phyloP scores from a whole-genome alignment of 2,797 vertebrate species.

The Clarias laeviceps region DNA sequence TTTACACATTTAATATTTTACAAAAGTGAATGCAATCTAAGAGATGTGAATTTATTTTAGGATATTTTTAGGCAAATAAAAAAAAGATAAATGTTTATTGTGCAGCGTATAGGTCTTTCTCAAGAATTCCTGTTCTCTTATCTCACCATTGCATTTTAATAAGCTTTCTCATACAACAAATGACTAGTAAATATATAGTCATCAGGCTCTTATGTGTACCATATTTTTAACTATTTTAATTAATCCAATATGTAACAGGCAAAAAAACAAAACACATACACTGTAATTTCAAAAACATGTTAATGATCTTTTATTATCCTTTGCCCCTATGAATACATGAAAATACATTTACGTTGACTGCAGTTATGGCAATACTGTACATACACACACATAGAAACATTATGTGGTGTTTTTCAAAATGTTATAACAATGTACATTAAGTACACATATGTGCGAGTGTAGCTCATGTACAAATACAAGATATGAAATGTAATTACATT shows the following conservation, averaged over 20 bases:
- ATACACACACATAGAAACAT: constrained; percentile 78
- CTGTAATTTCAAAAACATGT: constrained; percentile 73
- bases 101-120: constrained; percentile 78
- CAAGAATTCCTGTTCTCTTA: constrained; percentile 37
- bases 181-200: neutral
- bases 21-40: neutral
- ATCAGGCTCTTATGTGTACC: constrained; percentile 14
- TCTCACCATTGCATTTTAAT: neutral
- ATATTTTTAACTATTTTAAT: constrained; percentile 26
- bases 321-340: constrained; percentile 74
- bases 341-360: constrained; percentile 81
- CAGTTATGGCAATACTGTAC: constrained; percentile 80
- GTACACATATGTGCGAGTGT: constrained; percentile 80
- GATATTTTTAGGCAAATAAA: neutral
- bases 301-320: constrained; percentile 76
- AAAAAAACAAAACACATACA: constrained; percentile 50
- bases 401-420: constrained; percentile 76
- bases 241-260: constrained; percentile 5
- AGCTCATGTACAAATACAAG: constrained; percentile 74
- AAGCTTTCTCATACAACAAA: constrained; percentile 3
- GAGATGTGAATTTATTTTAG: neutral
- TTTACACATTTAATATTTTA: neutral
- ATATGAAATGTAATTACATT: constrained; percentile 75
- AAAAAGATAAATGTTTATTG: constrained; percentile 38
- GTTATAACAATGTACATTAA: constrained; percentile 80